Percentiles rank a stretch among this genome's conserved stretches.
phyloP scores from a whole-genome alignment of 2,113 vertebrate species.

The Anoplopoma fimbria region DNA sequence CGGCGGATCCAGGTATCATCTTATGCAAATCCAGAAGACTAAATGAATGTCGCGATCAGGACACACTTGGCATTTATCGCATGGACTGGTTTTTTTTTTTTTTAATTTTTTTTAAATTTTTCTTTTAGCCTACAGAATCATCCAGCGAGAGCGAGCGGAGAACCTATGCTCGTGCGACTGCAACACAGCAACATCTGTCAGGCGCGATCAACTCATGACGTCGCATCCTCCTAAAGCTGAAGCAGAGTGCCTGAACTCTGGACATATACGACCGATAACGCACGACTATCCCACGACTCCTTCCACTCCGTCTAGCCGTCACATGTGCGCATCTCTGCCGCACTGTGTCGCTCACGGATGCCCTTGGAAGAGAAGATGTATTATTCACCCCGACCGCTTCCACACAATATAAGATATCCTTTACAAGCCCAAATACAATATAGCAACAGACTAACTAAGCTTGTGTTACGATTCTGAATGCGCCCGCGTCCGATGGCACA shows the following conservation, averaged over 20 bases:
- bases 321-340: constrained; percentile 64
- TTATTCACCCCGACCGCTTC: constrained; percentile 15
- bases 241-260: constrained; percentile 9
- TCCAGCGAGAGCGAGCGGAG: constrained; percentile 3
- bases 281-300: constrained; percentile 19
- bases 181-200: constrained; percentile 68
- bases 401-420: not conserved
- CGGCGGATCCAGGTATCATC: constrained; percentile 84
- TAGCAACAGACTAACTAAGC: not conserved
- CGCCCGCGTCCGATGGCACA: not conserved
- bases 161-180: constrained; percentile 47
- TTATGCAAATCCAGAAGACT: constrained; percentile 65
- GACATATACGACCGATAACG: constrained; percentile 24
- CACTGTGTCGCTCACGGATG: constrained; percentile 54
- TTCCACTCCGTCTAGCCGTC: constrained; percentile 51
- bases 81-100: not conserved
- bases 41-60: constrained; percentile 47
- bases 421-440: not conserved
- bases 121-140: too few relatives aligned
- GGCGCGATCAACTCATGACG: constrained; percentile 74
- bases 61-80: constrained; percentile 37
- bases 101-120: too few relatives aligned
- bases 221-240: constrained; percentile 53
- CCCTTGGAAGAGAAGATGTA: constrained; percentile 44
- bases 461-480: not conserved